Evolutionary conservation across 2,888 invertebrate genomes (phyloP).

Genomic region (Mythimna pallens): DNA sequence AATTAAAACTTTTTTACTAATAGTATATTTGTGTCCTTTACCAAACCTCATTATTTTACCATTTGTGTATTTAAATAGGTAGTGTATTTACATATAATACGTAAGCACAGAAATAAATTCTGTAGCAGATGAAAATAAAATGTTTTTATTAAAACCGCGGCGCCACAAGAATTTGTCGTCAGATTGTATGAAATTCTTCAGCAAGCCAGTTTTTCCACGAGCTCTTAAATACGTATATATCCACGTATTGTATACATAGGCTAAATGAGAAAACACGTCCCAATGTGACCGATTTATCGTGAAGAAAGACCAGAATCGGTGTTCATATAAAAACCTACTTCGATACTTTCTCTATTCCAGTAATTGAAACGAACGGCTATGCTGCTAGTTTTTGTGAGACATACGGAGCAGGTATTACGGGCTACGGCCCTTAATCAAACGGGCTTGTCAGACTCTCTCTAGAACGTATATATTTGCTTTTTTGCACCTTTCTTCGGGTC

Average conservation of each 20-base stretch:
- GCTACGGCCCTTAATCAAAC: conserved; percentile 52
- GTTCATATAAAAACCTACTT: conserved; percentile 50
- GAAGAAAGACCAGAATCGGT: conserved; percentile 34
- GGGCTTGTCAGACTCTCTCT: conserved; percentile 49
- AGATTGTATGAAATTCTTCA: conserved; percentile 41
- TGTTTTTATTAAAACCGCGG: conserved; percentile 43
- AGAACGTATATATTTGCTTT: conserved; percentile 30
- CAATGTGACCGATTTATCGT: conserved; percentile 45
- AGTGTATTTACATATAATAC: no score
- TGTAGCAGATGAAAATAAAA: conserved; percentile 24
- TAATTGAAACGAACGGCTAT: conserved; percentile 57
- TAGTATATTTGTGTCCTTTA: conserved; percentile 1
- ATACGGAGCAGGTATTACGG: conserved; percentile 49
- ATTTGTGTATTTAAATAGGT: background rate
- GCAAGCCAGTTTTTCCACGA: conserved; percentile 36
- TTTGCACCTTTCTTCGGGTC: conserved; percentile 97
- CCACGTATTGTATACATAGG: conserved; percentile 18
- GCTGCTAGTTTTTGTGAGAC: conserved; percentile 58
- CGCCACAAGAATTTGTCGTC: conserved; percentile 30
- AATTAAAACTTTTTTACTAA: conserved; percentile 18
- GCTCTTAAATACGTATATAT: conserved; percentile 29
- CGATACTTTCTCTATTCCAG: conserved; percentile 63
- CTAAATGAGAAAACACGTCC: conserved; percentile 46
- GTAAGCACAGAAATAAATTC: conserved; percentile 16
- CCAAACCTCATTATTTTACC: conserved; percentile 15